Base-by-base conservation (phyloP, 92 coral and sea anemone genomes). In the Paragorgia papillata region DNA sequence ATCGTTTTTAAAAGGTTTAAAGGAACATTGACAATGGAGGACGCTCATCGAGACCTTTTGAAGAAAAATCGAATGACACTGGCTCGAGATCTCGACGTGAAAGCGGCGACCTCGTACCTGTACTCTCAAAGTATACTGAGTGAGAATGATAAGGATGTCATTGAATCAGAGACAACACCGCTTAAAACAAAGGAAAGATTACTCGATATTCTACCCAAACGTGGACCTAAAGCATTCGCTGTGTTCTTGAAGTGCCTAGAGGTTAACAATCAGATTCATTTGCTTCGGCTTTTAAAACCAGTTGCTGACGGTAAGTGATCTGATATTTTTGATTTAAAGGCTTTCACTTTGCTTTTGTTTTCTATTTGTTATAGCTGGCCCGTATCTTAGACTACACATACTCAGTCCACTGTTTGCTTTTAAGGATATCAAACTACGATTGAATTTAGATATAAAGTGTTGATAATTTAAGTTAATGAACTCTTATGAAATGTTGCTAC, bases 21-120 rank as follows among this genome's bases (percentile, higher is more conserved):
- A 46, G 53, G 30, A 7, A 22, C 14, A 56, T 28, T 28, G 29
- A 56, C 30, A 56, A 90, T 90, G 96, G 73, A 82, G 10, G 62
- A 84, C 28, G 46, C 67, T 34, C 96, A 87, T 75, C 83, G 96
- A 34, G 54, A 66, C 21, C 33, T 87, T 35, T 57, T 90, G 30
- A 73, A 77, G 50, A 76, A 78, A 63, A 50, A 84, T 37, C 81
- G 97, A 41, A 21, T 35, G 10, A 83, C 58, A 10, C 73, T 93
- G 33, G 76, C 70, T 0, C 63, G 43, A 18, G 93, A 93, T 73
- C 70, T 93, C 8, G 94, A 93, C 7, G 86, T 89, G 14, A 49
- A 31, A 21, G 64, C 66, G 69, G 26, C 92, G 54, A 20, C 88
- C 18, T 57, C 74, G 18, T 75, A 69, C 48, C 53, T 93, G 37